A percentile compares a stretch with the other conserved stretches of the same genome.
These are phyloP conservation scores for Acanthochromis polyacanthus DNA, from an alignment of 2,113 vertebrate genomes.

Conservation along the genomic window DNA sequence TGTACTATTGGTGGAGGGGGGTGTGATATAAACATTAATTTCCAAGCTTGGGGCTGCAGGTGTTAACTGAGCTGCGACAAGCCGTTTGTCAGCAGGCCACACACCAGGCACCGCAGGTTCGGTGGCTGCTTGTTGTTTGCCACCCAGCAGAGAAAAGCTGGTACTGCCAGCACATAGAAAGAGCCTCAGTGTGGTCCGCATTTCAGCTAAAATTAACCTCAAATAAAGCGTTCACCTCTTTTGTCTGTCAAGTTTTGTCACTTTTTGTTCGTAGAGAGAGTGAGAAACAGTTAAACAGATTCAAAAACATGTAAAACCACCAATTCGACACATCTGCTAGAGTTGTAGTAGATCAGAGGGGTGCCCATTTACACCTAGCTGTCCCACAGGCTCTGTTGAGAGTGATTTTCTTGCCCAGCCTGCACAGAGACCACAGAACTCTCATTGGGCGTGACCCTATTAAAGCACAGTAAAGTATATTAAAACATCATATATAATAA, in stretches of 20 bases:
- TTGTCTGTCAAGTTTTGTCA: background rate
- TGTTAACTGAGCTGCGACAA: slow-evolving; percentile 76
- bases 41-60: slow-evolving; percentile 78
- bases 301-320: slow-evolving; percentile 7
- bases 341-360: slow-evolving; percentile 70
- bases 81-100: slow-evolving; percentile 81
- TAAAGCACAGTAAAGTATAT: slow-evolving; percentile 8
- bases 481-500: background rate
- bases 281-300: slow-evolving; percentile 11
- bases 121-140: slow-evolving; percentile 76
- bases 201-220: slow-evolving; percentile 43
- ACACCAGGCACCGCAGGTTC: slow-evolving; percentile 75
- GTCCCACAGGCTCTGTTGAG: slow-evolving; percentile 74
- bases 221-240: slow-evolving; percentile 14
- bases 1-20: slow-evolving; percentile 57
- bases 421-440: slow-evolving; percentile 45
- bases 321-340: slow-evolving; percentile 69
- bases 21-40: slow-evolving; percentile 83
- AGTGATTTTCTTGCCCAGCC: slow-evolving; percentile 74
- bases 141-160: slow-evolving; percentile 75
- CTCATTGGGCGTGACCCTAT: slow-evolving; percentile 14
- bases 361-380: slow-evolving; percentile 78
- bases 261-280: background rate
- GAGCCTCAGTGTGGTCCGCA: slow-evolving; percentile 47
- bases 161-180: slow-evolving; percentile 68